These are phyloP conservation scores for Margaritifera margaritifera DNA, from an alignment of 2,888 invertebrate genomes.

Conservation along the genomic window DNA sequence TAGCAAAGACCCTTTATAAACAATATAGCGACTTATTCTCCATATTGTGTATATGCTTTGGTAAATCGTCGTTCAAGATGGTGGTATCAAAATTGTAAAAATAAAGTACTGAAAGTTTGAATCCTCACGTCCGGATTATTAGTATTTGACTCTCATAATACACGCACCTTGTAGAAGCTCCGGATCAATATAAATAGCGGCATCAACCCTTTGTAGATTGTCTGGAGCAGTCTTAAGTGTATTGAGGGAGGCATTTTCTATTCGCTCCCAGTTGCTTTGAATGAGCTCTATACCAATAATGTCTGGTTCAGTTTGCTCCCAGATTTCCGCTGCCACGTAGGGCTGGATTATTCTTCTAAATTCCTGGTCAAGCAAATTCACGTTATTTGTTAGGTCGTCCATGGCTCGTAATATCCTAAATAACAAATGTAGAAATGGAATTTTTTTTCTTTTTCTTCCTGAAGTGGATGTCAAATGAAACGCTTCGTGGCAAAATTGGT, in stretches of 20 bases:
- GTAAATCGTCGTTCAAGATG: too few species aligned
- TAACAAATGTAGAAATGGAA: too few species aligned
- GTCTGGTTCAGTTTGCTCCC: slow-evolving; percentile 11
- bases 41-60: too few species aligned
- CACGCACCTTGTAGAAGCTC: slow-evolving; percentile 26
- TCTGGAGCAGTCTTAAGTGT: slow-evolving; percentile 8
- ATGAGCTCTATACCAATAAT: slow-evolving; percentile 22
- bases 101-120: too few species aligned
- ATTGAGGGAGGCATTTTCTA: slow-evolving; percentile 3
- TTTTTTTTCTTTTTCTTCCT: not conserved
- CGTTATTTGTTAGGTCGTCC: slow-evolving; percentile 20
- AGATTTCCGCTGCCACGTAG: slow-evolving; percentile 17
- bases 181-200: slow-evolving; percentile 34
- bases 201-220: slow-evolving; percentile 23
- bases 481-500: too few species aligned
- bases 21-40: too few species aligned
- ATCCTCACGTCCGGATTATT: too few species aligned
- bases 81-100: too few species aligned
- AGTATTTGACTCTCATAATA: too few species aligned
- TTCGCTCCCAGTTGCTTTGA: not conserved
- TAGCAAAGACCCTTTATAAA: too few species aligned
- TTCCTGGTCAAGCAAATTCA: not conserved
- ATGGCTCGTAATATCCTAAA: slow-evolving; percentile 31
- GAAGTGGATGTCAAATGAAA: not conserved
- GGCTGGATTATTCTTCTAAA: slow-evolving; percentile 12